Conservation (phyloP, 2,113 vertebrate genomes). For the Prinia subflava region DNA sequence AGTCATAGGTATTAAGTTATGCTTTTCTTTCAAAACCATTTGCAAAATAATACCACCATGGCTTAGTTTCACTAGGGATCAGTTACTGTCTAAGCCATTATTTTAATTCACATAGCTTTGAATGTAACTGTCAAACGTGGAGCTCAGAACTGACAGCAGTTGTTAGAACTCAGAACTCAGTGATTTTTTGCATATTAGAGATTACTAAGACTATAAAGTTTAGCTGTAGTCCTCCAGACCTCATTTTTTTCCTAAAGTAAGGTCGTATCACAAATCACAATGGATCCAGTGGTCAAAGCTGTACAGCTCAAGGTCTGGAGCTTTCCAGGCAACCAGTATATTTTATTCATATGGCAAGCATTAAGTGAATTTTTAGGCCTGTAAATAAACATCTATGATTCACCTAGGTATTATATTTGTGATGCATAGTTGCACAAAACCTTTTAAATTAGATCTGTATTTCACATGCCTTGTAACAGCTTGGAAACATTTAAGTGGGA, state of each 20-base stretch:
- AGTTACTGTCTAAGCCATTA: neutral
- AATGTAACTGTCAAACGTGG: neutral
- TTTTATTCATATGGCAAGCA: neutral
- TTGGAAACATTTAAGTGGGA: neutral
- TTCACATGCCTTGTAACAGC: neutral
- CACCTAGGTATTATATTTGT: neutral
- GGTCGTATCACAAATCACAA: neutral
- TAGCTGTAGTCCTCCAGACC: neutral
- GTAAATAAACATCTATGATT: constrained; percentile 3
- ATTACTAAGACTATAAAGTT: neutral
- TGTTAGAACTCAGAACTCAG: neutral
- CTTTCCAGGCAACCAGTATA: neutral
- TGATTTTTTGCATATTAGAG: neutral
- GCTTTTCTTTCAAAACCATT: neutral
- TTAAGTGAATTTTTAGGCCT: neutral
- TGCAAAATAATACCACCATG: neutral
- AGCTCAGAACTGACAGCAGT: neutral
- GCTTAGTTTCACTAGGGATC: neutral
- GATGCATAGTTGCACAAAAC: neutral
- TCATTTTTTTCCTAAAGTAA: neutral
- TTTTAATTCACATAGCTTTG: neutral
- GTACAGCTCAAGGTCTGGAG: neutral
- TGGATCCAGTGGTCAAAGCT: neutral
- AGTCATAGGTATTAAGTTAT: neutral
- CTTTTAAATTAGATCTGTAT: neutral